Conservation (phyloP, 2,797 vertebrate species). For the Vireo griseus region DNA sequence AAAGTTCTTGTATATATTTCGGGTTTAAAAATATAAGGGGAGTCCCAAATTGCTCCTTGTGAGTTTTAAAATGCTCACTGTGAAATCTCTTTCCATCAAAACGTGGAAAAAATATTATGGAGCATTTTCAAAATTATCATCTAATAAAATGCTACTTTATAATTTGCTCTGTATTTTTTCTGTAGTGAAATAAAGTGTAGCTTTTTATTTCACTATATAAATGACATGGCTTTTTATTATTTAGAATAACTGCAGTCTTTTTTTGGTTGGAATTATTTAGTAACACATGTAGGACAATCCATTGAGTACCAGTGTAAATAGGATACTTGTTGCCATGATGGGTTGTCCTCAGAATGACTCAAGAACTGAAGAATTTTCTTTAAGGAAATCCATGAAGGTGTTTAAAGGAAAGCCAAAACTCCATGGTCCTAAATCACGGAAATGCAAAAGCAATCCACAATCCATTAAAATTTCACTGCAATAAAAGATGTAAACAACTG, state of each 20-base stretch:
- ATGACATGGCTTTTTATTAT: rapidly evolving
- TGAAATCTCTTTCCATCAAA: not conserved
- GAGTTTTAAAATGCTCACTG: not conserved
- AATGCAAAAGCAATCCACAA: not conserved
- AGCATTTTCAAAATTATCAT: slow-evolving; percentile 6
- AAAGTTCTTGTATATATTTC: not conserved
- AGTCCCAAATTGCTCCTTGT: not conserved
- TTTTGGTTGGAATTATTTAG: not conserved
- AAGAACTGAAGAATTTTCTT: not conserved
- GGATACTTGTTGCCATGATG: not conserved
- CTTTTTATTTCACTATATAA: not conserved
- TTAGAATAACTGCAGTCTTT: not conserved
- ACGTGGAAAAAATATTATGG: not conserved
- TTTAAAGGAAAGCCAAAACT: not conserved
- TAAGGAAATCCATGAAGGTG: not conserved
- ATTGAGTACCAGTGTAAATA: slow-evolving; percentile 2
- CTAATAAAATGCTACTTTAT: slow-evolving; percentile 14
- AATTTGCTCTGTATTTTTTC: slow-evolving; percentile 22
- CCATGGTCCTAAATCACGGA: not conserved
- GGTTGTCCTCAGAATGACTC: not conserved
- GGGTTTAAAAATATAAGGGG: not conserved
- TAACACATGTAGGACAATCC: slow-evolving; percentile 2
- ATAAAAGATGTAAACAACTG: not conserved
- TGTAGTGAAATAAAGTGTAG: slow-evolving; percentile 17
- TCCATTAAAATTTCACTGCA: not conserved